Base-by-base conservation (phyloP, 1,140 invertebrate genomes). In the Plutomurus gul region DNA sequence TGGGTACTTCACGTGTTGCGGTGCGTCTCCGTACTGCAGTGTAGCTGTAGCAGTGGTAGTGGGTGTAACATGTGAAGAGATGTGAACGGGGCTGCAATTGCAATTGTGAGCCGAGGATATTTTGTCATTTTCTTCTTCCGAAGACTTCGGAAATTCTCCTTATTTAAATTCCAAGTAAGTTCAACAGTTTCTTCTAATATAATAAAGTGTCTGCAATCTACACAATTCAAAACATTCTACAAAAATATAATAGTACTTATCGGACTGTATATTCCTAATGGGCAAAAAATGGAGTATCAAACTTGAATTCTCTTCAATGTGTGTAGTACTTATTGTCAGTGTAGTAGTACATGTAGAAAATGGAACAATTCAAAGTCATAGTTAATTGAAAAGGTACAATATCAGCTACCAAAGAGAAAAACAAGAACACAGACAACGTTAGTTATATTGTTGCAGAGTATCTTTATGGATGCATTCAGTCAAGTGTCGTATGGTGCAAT, bases 401-500 rank as follows among this genome's bases (percentile, higher is more conserved):
- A n/a, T n/a, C n/a, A n/a, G n/a, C n/a, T n/a, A n/a, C n/a, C n/a
- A n/a, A n/a, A n/a, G n/a, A n/a, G n/a, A n/a, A n/a, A n/a, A n/a
- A n/a, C 39, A 43, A 43, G 39, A 13, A 43, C 39, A 43, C 11
- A 43, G 39, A 43, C 39, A 43, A 13, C n/a, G n/a, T n/a, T 51
- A 51, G 25, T 22, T 22, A 51, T 51, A 51, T 22, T 49, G 20
- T 22, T 49, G 47, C 47, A 22, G 47, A 51, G 25, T 51, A 22
- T 18, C 25, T 49, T 22, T 22, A 22, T 65, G 36, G 56, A 65
- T 30, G 56, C 30, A 65, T 33, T 65, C 56, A 65, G 56, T 65
- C 56, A 65, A 65, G 56, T 65, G 30, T 65, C 56, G 30, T 65
- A 65, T 65, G 56, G 56, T 65, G 56, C 56, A 65, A 65, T 65